Evolutionary conservation across 2,888 invertebrate genomes (phyloP).

Genomic region (Drosophila stalkeri): DNA sequence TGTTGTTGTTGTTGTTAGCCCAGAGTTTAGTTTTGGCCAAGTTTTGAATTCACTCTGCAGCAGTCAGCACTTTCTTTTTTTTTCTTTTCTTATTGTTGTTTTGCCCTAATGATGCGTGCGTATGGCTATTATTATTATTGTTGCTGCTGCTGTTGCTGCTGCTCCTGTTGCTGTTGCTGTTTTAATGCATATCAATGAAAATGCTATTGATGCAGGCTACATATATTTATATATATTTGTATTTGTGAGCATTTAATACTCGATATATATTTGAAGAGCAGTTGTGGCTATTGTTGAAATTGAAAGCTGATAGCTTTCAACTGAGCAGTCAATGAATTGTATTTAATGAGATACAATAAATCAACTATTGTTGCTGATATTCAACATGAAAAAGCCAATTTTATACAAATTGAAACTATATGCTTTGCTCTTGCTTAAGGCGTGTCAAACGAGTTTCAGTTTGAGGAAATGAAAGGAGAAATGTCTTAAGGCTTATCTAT

Average conservation of each 20-base stretch:
- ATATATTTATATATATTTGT: not conserved
- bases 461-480: not conserved
- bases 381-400: not conserved
- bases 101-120: conserved; percentile 64
- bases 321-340: conserved; percentile 4
- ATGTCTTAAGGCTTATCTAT: not conserved
- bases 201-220: conserved; percentile 39
- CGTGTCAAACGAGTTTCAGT: not conserved
- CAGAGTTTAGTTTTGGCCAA: conserved; percentile 23
- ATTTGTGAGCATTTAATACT: not conserved
- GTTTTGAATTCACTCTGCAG: conserved; percentile 34
- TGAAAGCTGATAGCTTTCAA: not conserved
- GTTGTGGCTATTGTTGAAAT: not conserved
- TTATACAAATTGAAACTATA: not conserved
- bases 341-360: not conserved
- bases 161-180: conserved; percentile 1
- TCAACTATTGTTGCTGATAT: not conserved
- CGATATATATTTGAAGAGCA: not conserved
- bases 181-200: conserved; percentile 37
- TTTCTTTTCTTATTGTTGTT: conserved; percentile 5
- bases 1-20: conserved; percentile 1
- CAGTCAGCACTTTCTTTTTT: conserved; percentile 72
- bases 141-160: not conserved
- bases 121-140: conserved; percentile 8
- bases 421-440: not conserved